These are phyloP conservation scores for Leucania comma DNA, from an alignment of 2,888 invertebrate species.

Conservation along the genomic window DNA sequence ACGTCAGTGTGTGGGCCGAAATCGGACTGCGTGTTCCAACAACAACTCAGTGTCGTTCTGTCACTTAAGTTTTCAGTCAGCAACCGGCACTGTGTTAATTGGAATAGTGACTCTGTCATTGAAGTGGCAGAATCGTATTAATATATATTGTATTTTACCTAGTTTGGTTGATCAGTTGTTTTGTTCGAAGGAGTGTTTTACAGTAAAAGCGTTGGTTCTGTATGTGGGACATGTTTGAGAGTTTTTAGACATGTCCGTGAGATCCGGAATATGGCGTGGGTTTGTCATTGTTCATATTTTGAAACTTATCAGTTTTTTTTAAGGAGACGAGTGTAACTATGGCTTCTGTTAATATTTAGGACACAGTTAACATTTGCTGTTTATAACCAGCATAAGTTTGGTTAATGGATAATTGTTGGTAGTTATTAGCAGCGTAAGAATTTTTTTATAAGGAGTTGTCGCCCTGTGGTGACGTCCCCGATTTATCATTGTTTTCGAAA, in stretches of 20 bases:
- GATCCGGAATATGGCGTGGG: slow-evolving; percentile 48
- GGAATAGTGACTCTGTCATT: slow-evolving; percentile 15
- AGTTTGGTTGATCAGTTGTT: slow-evolving; percentile 24
- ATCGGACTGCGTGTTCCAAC: slow-evolving; percentile 60
- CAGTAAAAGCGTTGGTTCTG: slow-evolving; percentile 28
- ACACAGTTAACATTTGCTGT: not conserved
- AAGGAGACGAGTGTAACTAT: slow-evolving; percentile 9
- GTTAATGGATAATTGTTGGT: not conserved
- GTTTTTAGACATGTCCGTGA: slow-evolving; percentile 39
- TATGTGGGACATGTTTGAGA: slow-evolving; percentile 44
- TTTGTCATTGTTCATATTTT: slow-evolving; percentile 49
- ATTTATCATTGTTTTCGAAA: too few species aligned
- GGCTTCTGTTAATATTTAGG: not conserved
- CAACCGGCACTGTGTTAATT: slow-evolving; percentile 33
- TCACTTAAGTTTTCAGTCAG: slow-evolving; percentile 39
- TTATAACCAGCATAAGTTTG: not conserved
- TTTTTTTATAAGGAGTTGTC: too few species aligned
- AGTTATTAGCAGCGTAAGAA: too few species aligned
- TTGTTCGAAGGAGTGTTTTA: not conserved
- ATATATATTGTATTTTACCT: slow-evolving; percentile 51
- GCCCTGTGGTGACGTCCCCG: too few species aligned
- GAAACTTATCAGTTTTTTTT: slow-evolving; percentile 24
- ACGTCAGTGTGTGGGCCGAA: slow-evolving; percentile 74
- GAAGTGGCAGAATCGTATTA: slow-evolving; percentile 24
- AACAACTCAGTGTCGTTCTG: slow-evolving; percentile 44